Conservation (phyloP, 2,113 vertebrate genomes). For the Probosciger aterrimus region DNA sequence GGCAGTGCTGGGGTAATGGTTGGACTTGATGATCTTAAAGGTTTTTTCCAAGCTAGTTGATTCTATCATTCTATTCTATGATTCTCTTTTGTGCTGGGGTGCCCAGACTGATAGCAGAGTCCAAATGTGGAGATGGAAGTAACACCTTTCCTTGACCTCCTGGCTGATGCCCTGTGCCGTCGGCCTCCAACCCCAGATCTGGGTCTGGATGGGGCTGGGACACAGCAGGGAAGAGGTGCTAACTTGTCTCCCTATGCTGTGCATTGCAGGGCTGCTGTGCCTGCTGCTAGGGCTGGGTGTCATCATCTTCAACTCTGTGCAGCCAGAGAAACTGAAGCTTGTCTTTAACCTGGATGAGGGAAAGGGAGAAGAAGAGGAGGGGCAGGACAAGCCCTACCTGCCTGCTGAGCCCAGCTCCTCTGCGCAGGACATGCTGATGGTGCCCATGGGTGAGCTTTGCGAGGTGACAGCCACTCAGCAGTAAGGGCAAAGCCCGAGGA, state of each 20-base stretch:
- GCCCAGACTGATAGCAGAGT: neutral
- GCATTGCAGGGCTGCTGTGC: conserved; percentile 78
- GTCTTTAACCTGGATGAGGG: conserved; percentile 76
- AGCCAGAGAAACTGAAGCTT: conserved; percentile 80
- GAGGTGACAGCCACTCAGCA: neutral
- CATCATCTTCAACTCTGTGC: conserved; percentile 65
- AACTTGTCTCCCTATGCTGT: neutral
- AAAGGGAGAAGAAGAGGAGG: neutral
- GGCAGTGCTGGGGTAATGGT: neutral
- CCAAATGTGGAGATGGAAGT: neutral
- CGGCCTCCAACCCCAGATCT: neutral
- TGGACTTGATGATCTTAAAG: neutral
- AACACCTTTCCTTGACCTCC: neutral
- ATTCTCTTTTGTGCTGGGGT: neutral
- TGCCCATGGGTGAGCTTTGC: neutral
- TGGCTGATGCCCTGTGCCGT: rapidly evolving
- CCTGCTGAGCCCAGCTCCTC: neutral
- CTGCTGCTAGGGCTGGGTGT: conserved; percentile 76
- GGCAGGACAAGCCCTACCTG: neutral
- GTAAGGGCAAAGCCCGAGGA: neutral
- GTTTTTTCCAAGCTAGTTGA: neutral
- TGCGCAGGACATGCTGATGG: neutral
- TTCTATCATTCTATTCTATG: neutral
- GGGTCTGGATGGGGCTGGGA: neutral
- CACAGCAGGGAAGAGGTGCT: neutral